Evolutionary conservation across 2,888 invertebrate species (phyloP).

Genomic region (Ariolimax columbianus): DNA sequence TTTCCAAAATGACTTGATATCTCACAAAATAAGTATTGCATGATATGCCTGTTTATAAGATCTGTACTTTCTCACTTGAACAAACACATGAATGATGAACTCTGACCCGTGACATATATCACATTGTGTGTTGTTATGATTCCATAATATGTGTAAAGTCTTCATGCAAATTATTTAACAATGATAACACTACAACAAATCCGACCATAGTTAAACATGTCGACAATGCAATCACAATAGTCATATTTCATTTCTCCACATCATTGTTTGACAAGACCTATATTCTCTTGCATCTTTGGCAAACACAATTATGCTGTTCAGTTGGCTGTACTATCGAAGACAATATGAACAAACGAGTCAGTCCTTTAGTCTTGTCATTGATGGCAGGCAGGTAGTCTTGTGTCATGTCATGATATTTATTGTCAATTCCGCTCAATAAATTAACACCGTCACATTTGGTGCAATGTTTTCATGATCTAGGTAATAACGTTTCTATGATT

Average conservation of each 20-base stretch:
- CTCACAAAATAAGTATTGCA: slow-evolving; percentile 26
- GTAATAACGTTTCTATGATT: slow-evolving; percentile 27
- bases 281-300: slow-evolving; percentile 4
- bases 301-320: background rate
- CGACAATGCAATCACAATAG: slow-evolving; percentile 8
- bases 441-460: slow-evolving; percentile 46
- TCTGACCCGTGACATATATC: background rate
- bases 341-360: slow-evolving; percentile 30
- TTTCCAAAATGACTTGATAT: slow-evolving; percentile 25
- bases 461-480: slow-evolving; percentile 43
- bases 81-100: background rate
- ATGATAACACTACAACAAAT: slow-evolving; percentile 9
- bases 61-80: slow-evolving; percentile 29
- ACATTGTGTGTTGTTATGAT: background rate
- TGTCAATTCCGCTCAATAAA: slow-evolving; percentile 49
- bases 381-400: slow-evolving; percentile 18
- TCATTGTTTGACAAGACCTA: slow-evolving; percentile 11
- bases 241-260: background rate
- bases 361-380: slow-evolving; percentile 10
- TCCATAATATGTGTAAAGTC: background rate
- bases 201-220: slow-evolving; percentile 16
- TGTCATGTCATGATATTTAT: slow-evolving; percentile 37
- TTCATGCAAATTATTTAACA: background rate
- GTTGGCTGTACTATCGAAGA: background rate
- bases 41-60: slow-evolving; percentile 24